Percentiles rank a stretch among this genome's conserved stretches.
Conservation (phyloP, 2,797 vertebrate genomes). For the Apodemus agrarius region DNA sequence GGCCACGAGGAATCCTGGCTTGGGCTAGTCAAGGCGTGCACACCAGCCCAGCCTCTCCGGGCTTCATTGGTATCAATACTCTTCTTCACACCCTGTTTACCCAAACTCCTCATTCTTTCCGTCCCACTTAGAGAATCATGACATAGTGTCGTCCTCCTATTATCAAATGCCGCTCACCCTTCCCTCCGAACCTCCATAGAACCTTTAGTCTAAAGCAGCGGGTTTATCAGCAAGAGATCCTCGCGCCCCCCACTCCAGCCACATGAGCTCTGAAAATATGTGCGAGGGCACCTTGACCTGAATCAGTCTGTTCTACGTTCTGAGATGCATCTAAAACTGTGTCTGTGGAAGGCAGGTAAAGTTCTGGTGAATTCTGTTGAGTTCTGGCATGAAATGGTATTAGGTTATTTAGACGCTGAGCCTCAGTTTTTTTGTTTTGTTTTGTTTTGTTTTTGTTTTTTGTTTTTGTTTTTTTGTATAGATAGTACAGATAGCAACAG, state of each 20-base stretch:
- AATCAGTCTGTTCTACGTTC: neutral
- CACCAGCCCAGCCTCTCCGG: neutral
- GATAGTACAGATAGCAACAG: neutral
- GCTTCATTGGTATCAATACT: neutral
- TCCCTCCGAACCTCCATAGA: neutral
- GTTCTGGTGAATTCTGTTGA: neutral
- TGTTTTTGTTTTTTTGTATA: neutral
- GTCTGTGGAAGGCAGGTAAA: neutral
- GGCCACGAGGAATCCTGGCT: neutral
- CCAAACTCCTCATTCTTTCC: neutral
- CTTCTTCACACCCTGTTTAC: neutral
- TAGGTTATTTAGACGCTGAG: neutral
- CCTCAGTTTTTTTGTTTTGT: no score
- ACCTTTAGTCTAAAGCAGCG: neutral
- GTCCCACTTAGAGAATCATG: neutral
- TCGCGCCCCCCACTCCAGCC: no score
- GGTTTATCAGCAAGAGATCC: neutral
- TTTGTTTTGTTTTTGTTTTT: no score
- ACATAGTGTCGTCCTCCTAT: neutral
- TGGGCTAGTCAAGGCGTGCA: no score
- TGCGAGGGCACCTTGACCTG: neutral
- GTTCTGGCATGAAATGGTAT: neutral
- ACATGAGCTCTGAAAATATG: neutral
- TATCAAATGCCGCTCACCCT: neutral
- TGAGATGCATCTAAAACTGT: neutral